phyloP scores from a whole-genome alignment of 2,888 invertebrate genomes.

The Tyria jacobaeae region DNA sequence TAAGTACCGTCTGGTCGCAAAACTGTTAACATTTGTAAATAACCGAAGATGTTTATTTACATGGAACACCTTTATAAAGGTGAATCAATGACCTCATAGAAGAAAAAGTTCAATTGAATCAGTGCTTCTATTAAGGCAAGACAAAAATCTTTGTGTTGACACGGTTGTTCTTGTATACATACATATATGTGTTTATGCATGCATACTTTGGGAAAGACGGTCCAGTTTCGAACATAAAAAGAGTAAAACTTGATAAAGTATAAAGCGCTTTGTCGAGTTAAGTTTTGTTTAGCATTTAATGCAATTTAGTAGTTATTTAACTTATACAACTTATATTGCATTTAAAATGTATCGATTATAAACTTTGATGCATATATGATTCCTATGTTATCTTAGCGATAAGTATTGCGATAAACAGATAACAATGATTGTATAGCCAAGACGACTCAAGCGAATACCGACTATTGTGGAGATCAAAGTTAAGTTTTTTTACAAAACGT shows the following conservation, averaged over 20 bases:
- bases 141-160: background rate
- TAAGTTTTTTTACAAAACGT: background rate
- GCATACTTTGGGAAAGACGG: no score
- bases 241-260: no score
- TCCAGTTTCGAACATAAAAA: no score
- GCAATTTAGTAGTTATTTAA: no score
- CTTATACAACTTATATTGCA: background rate
- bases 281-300: no score
- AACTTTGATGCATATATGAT: conserved; percentile 35
- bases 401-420: conserved; percentile 54
- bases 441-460: conserved; percentile 36
- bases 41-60: background rate
- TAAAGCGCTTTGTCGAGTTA: no score
- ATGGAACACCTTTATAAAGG: background rate
- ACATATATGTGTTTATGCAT: no score
- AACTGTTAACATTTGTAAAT: background rate
- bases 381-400: conserved; percentile 52
- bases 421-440: conserved; percentile 45
- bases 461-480: conserved; percentile 38
- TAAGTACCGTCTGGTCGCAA: background rate
- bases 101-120: background rate
- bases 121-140: background rate
- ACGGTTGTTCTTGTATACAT: background rate
- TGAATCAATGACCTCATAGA: background rate
- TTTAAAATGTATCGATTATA: conserved; percentile 30